phyloP scores from a whole-genome alignment of 2,797 vertebrate genomes.

The Lemur catta region DNA sequence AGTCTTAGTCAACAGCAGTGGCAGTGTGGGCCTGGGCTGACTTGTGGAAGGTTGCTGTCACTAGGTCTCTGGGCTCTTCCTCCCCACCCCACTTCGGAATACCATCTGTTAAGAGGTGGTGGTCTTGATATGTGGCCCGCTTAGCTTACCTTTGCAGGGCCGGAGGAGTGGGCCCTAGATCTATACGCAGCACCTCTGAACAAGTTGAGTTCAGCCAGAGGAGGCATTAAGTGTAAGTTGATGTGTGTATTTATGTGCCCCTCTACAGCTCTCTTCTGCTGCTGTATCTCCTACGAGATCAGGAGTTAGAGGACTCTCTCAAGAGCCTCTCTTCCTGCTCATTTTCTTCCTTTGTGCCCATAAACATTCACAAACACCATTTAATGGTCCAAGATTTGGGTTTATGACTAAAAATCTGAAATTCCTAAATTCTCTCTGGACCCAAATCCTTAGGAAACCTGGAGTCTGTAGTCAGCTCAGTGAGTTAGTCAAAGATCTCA shows the following conservation, averaged over 20 bases:
- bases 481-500: background rate
- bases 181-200: background rate
- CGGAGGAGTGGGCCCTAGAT: accelerated
- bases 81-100: background rate
- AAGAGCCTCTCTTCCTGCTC: background rate
- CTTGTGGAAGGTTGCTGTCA: background rate
- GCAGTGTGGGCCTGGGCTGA: background rate
- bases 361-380: background rate
- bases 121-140: background rate
- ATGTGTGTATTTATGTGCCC: background rate
- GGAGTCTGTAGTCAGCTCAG: background rate
- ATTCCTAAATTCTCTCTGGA: background rate
- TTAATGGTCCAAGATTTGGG: background rate
- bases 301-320: background rate
- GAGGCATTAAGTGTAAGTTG: background rate
- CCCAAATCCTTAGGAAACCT: background rate
- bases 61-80: background rate
- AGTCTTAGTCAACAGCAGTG: background rate
- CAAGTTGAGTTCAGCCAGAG: background rate
- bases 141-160: background rate
- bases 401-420: slow-evolving; percentile 23
- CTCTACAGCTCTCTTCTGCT: background rate
- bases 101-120: background rate
- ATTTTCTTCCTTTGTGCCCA: background rate
- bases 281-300: background rate